Evolutionary conservation across 2,888 invertebrate genomes (phyloP).

Genomic region (Ochropacha duplaris): DNA sequence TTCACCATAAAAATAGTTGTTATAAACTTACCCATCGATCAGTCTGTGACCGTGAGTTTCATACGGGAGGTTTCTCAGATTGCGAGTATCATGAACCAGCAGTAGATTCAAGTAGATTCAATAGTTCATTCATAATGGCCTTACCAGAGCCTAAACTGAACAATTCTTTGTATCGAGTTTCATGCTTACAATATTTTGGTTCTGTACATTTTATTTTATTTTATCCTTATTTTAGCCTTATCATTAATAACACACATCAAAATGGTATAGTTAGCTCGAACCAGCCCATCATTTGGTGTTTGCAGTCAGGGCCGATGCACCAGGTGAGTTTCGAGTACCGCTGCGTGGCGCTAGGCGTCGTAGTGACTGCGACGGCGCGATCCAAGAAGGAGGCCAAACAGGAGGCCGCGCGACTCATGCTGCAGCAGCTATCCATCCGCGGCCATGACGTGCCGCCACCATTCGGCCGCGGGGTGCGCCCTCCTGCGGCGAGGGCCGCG

Average conservation of each 20-base stretch:
- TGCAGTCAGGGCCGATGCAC: slow-evolving; percentile 66
- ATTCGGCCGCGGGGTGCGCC: slow-evolving; percentile 63
- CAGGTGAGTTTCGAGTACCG: slow-evolving; percentile 70
- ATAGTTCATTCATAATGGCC: too few relatives aligned
- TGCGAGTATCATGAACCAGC: too few relatives aligned
- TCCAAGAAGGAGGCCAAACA: slow-evolving; percentile 84
- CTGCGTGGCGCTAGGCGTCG: slow-evolving; percentile 59
- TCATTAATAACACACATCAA: not conserved
- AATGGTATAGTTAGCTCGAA: too few relatives aligned
- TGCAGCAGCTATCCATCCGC: slow-evolving; percentile 57
- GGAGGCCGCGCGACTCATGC: slow-evolving; percentile 77
- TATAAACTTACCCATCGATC: too few relatives aligned
- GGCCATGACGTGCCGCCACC: slow-evolving; percentile 57
- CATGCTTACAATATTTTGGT: too few relatives aligned
- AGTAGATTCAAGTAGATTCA: too few relatives aligned
- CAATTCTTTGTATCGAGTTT: too few relatives aligned
- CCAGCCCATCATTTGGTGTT: not conserved
- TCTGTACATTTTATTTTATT: too few relatives aligned
- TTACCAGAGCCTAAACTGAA: too few relatives aligned
- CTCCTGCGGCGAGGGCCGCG: slow-evolving; percentile 7
- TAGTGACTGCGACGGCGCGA: slow-evolving; percentile 70
- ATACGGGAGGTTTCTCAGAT: too few relatives aligned
- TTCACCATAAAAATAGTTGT: too few relatives aligned
- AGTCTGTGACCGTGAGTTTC: too few relatives aligned
- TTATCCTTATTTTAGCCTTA: not conserved